phyloP scores from a whole-genome alignment of 35 echinoderm and acorn worm genomes.

The Heliocidaris tuberculata region DNA sequence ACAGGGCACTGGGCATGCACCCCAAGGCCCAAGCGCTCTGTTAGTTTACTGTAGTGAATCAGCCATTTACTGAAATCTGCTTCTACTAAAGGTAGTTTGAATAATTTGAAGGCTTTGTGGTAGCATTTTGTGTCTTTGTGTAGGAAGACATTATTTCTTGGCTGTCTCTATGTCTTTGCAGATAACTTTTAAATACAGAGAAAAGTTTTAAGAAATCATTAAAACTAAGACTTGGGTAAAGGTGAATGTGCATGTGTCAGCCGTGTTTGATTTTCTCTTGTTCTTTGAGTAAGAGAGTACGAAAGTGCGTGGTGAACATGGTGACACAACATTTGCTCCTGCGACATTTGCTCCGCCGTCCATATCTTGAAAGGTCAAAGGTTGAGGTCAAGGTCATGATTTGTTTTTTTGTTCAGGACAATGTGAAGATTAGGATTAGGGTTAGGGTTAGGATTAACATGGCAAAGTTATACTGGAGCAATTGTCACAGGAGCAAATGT shows the following conservation, averaged over 20 bases:
- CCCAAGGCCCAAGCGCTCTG: not conserved
- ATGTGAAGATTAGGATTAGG: too few relatives aligned
- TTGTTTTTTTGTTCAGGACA: too few relatives aligned
- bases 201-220: not conserved
- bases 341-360: too few relatives aligned
- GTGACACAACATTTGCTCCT: too few relatives aligned
- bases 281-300: not conserved
- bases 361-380: too few relatives aligned
- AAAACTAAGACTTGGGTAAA: not conserved
- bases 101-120: conserved; percentile 2
- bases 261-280: not conserved
- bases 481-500: too few relatives aligned
- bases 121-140: not conserved
- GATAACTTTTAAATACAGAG: not conserved
- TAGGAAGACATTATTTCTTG: not conserved
- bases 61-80: not conserved
- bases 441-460: too few relatives aligned
- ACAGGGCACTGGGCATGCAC: not conserved
- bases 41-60: not conserved
- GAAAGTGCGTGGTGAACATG: too few relatives aligned
- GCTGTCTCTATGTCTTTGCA: not conserved
- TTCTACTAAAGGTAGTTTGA: not conserved
- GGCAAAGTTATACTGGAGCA: too few relatives aligned
- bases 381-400: too few relatives aligned
- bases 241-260: not conserved